Conservation (phyloP, 2,888 invertebrate genomes). For the Drosophila quinaria region DNA sequence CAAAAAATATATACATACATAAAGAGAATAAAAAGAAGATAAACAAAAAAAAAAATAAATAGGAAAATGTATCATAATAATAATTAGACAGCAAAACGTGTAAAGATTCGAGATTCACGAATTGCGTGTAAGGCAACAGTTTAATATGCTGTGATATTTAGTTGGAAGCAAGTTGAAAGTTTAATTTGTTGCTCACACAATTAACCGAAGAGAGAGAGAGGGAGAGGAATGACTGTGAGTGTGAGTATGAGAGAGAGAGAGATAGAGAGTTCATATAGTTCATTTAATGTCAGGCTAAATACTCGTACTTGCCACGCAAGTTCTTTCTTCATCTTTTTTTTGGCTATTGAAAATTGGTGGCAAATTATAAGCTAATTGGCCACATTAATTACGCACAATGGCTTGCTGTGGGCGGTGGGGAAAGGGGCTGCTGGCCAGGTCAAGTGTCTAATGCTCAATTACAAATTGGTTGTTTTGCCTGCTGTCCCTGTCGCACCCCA, state of each 20-base stretch:
- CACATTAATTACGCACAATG: constrained; percentile 73
- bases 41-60: constrained; percentile 4
- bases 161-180: constrained; percentile 6
- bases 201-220: not conserved
- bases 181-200: constrained; percentile 8
- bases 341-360: constrained; percentile 26
- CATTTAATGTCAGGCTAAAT: too few species aligned
- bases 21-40: constrained; percentile 5
- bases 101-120: constrained; percentile 33
- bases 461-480: constrained; percentile 62
- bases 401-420: constrained; percentile 3
- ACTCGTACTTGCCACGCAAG: not conserved
- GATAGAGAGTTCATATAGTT: not conserved
- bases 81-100: constrained; percentile 40
- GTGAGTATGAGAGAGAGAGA: not conserved
- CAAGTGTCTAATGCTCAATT: constrained; percentile 67
- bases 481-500: too few species aligned
- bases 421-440: constrained; percentile 19
- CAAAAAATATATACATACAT: not conserved
- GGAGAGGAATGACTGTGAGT: not conserved
- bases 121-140: constrained; percentile 34
- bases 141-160: constrained; percentile 10
- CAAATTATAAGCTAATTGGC: constrained; percentile 64
- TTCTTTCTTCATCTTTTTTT: not conserved
- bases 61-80: constrained; percentile 26